phyloP scores from a whole-genome alignment of 2,888 invertebrate species.

The Cheilosia soror region DNA sequence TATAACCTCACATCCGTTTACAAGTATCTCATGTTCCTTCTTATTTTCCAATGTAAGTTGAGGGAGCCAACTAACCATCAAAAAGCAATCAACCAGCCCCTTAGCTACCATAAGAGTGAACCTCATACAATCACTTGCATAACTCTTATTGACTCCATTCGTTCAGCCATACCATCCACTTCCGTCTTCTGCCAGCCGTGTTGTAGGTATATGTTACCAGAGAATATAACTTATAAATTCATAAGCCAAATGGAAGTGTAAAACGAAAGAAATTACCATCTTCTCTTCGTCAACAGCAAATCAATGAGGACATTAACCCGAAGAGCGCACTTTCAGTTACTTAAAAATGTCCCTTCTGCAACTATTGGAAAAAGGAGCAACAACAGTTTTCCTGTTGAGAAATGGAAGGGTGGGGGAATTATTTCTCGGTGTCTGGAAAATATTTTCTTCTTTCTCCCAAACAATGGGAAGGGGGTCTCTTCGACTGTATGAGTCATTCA shows the following conservation, averaged over 20 bases:
- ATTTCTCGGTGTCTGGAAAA: conserved; percentile 45
- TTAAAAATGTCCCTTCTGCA: conserved; percentile 34
- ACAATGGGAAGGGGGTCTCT: not conserved
- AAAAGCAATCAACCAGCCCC: conserved; percentile 11
- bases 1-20: too few species aligned
- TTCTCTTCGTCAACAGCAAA: conserved; percentile 34
- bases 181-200: not conserved
- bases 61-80: conserved; percentile 1
- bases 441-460: conserved; percentile 36
- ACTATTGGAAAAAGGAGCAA: not conserved
- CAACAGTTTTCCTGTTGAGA: not conserved
- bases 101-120: conserved; percentile 2
- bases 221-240: conserved; percentile 4
- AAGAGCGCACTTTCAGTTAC: conserved; percentile 44
- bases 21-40: too few species aligned
- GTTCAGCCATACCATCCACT: not conserved
- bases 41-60: not conserved
- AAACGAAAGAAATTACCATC: conserved; percentile 46
- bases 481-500: conserved; percentile 51
- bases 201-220: not conserved
- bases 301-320: conserved; percentile 63
- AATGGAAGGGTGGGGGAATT: not conserved
- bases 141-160: conserved; percentile 27
- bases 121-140: not conserved
- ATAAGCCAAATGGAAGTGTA: conserved; percentile 16